These are phyloP conservation scores for Ceyx cyanopectus DNA, from an alignment of 2,113 vertebrate species.

Conservation along the genomic window DNA sequence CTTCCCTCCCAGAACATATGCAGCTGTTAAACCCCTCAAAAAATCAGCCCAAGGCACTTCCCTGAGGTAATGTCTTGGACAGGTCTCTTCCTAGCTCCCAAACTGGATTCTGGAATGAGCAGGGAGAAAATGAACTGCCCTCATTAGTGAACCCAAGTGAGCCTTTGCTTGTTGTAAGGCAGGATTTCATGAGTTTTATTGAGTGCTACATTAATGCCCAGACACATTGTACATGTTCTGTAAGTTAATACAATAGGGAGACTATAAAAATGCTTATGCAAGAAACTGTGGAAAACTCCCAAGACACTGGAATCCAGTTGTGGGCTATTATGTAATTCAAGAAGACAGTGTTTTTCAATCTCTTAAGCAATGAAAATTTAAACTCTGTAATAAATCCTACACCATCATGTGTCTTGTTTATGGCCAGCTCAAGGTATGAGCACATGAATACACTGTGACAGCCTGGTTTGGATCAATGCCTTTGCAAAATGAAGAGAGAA, in stretches of 20 bases:
- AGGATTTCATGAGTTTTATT: neutral
- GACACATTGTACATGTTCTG: neutral
- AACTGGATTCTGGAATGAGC: neutral
- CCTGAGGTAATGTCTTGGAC: constrained; percentile 22
- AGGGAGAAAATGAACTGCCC: neutral
- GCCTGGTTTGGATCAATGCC: neutral
- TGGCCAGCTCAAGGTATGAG: neutral
- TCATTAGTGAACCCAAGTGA: neutral
- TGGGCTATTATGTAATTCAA: neutral
- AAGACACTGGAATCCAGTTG: neutral
- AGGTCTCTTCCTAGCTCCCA: neutral
- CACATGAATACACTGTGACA: neutral
- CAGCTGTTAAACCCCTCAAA: neutral
- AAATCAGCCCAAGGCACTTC: neutral
- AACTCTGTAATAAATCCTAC: neutral
- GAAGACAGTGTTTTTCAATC: neutral
- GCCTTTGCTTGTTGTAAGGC: neutral
- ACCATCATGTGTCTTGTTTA: neutral
- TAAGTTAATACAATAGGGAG: neutral
- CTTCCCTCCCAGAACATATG: neutral
- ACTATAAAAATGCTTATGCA: neutral
- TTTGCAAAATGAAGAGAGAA: neutral
- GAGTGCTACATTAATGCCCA: neutral
- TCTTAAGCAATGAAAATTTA: neutral
- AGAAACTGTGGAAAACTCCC: neutral